A percentile compares a stretch with the other conserved stretches of the same genome.
phyloP scores from a whole-genome alignment of 2,797 vertebrate species.

The Tenualosa ilisha region DNA sequence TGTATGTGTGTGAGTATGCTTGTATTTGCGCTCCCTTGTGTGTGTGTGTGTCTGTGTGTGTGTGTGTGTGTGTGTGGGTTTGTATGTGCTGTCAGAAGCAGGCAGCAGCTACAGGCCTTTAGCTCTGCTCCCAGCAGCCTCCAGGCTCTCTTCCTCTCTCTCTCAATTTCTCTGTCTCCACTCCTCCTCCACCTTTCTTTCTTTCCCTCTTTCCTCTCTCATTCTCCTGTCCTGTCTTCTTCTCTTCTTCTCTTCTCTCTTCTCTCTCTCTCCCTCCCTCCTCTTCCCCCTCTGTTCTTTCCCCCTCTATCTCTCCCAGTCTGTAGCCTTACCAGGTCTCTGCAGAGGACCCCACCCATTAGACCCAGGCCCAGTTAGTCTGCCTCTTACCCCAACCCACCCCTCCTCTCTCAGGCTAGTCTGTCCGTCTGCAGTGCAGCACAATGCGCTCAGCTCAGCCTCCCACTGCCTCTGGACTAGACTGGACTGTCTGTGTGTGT shows the following conservation, averaged over 20 bases:
- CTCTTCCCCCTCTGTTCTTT: not conserved
- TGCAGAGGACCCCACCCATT: not conserved
- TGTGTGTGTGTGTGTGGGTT: conserved; percentile 29
- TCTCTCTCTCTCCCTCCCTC: not conserved
- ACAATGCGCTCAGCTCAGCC: too few relatives aligned
- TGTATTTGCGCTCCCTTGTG: not conserved
- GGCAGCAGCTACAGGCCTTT: not conserved
- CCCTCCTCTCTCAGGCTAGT: not conserved
- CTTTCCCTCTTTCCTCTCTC: conserved; percentile 6
- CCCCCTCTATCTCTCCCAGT: conserved; percentile 24
- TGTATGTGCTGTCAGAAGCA: conserved; percentile 44
- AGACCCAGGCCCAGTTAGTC: too few relatives aligned
- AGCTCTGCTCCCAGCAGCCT: not conserved
- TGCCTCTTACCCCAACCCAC: not conserved
- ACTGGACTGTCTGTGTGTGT: too few relatives aligned
- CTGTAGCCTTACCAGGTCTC: not conserved
- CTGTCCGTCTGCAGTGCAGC: not conserved
- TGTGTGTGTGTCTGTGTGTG: not conserved
- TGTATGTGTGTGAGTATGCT: not conserved
- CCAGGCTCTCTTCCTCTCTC: conserved; percentile 23
- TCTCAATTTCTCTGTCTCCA: not conserved
- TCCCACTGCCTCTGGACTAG: too few relatives aligned
- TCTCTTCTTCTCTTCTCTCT: not conserved
- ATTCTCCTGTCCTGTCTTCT: conserved; percentile 1
- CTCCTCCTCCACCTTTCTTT: not conserved